Conservation (phyloP, 2,113 vertebrate genomes). For the Lophochroa leadbeateri region DNA sequence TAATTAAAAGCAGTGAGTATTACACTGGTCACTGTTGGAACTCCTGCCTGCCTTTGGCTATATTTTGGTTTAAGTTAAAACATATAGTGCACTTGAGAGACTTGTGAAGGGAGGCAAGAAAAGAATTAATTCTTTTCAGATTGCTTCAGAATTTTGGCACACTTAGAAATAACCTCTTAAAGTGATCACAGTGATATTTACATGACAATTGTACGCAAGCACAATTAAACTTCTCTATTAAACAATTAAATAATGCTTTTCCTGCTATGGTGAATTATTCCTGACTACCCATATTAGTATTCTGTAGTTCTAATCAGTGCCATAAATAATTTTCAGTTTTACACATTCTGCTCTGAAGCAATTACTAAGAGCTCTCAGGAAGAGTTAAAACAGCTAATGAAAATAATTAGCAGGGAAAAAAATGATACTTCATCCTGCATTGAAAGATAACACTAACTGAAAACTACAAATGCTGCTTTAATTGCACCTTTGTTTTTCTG, state of each 20-base stretch:
- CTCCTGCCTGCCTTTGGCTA: slow-evolving; percentile 60
- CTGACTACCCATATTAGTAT: slow-evolving; percentile 5
- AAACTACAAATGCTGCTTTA: slow-evolving; percentile 17
- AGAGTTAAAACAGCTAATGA: slow-evolving; percentile 50
- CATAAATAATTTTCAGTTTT: slow-evolving; percentile 53
- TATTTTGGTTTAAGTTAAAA: slow-evolving; percentile 54
- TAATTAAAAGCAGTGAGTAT: slow-evolving; percentile 71
- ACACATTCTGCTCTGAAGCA: slow-evolving; percentile 29
- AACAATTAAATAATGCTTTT: slow-evolving; percentile 54
- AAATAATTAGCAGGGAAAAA: slow-evolving; percentile 39
- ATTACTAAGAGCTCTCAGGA: slow-evolving; percentile 5
- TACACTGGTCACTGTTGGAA: slow-evolving; percentile 68
- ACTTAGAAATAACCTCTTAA: slow-evolving; percentile 42
- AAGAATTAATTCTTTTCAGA: slow-evolving; percentile 35
- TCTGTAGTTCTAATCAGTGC: neutral
- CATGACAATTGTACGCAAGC: slow-evolving; percentile 45
- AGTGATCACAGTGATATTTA: slow-evolving; percentile 33
- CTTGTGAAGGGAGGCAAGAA: slow-evolving; percentile 44
- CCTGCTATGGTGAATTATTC: slow-evolving; percentile 30
- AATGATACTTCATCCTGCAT: neutral
- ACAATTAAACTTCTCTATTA: slow-evolving; percentile 22
- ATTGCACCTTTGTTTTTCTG: slow-evolving; percentile 49
- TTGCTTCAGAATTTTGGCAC: slow-evolving; percentile 45
- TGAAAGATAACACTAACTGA: slow-evolving; percentile 1
- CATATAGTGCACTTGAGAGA: slow-evolving; percentile 16